Percentiles rank a stretch among this genome's conserved stretches.
These are phyloP conservation scores for Orius insidiosus DNA, from an alignment of 1,140 invertebrate genomes.

Conservation along the genomic window DNA sequence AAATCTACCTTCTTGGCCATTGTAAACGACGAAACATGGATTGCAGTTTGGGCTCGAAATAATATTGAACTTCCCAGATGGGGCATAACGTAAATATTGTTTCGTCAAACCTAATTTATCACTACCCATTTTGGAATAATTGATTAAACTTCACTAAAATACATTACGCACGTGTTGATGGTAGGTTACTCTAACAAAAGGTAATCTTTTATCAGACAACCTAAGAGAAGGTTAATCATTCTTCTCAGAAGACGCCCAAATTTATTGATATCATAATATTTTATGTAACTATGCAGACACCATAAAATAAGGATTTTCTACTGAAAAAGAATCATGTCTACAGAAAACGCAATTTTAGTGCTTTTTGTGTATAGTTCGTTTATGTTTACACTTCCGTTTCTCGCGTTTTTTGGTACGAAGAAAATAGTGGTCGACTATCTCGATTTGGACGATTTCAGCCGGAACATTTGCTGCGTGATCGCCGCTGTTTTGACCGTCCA, in stretches of 20 bases:
- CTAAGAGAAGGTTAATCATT: too few species aligned
- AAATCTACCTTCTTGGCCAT: constrained; percentile 60
- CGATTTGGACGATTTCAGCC: constrained; percentile 1
- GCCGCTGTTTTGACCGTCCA: constrained; percentile 4
- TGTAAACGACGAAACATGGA: constrained; percentile 52
- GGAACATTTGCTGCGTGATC: neutral
- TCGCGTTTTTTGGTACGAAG: constrained; percentile 1
- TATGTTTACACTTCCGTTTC: constrained; percentile 3
- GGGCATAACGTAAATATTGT: constrained; percentile 81
- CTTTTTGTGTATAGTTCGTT: constrained; percentile 3
- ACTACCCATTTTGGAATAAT: too few species aligned
- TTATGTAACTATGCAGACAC: too few species aligned
- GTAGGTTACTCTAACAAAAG: too few species aligned
- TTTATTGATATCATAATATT: too few species aligned
- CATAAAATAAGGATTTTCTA: too few species aligned
- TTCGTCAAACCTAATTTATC: constrained; percentile 88
- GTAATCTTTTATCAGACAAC: too few species aligned
- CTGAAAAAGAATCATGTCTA: too few species aligned
- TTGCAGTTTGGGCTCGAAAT: constrained; percentile 65
- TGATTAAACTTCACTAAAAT: too few species aligned
- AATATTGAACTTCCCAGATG: constrained; percentile 68
- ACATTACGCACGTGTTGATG: too few species aligned
- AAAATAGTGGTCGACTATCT: neutral
- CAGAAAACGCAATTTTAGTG: too few species aligned
- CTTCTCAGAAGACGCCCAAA: too few species aligned